Percentiles rank a stretch among this genome's conserved stretches.
Conservation (phyloP, 2,797 vertebrate genomes). For the Pterois miles region DNA sequence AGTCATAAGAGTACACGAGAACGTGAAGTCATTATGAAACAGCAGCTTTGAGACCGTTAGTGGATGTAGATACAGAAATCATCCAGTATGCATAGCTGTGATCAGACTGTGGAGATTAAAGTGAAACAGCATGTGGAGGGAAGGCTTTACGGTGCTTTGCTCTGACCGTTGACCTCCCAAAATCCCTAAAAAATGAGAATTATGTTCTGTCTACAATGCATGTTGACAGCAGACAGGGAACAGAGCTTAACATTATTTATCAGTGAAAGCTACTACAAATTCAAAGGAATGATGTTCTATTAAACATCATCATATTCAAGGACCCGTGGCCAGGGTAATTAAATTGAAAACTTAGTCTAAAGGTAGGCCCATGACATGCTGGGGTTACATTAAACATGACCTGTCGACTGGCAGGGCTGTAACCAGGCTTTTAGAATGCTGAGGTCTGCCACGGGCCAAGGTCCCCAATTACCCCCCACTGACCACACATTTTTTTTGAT, state of each 20-base stretch:
- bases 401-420: no score
- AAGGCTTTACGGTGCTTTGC: not conserved
- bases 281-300: no score
- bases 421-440: no score
- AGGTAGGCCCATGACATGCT: no score
- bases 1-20: not conserved
- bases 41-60: not conserved
- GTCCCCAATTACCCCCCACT: no score
- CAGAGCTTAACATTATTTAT: not conserved
- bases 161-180: constrained; percentile 1
- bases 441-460: no score
- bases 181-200: not conserved
- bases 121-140: not conserved
- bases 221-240: not conserved
- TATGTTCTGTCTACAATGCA: not conserved
- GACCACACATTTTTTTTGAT: no score
- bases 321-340: no score
- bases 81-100: not conserved
- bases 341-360: no score
- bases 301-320: no score
- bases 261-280: not conserved
- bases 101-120: constrained; percentile 20
- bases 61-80: not conserved
- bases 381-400: no score
- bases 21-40: not conserved